A percentile compares a stretch with the other conserved stretches of the same genome.
Conservation (phyloP, 2,113 vertebrate species). For the Garra rufa region DNA sequence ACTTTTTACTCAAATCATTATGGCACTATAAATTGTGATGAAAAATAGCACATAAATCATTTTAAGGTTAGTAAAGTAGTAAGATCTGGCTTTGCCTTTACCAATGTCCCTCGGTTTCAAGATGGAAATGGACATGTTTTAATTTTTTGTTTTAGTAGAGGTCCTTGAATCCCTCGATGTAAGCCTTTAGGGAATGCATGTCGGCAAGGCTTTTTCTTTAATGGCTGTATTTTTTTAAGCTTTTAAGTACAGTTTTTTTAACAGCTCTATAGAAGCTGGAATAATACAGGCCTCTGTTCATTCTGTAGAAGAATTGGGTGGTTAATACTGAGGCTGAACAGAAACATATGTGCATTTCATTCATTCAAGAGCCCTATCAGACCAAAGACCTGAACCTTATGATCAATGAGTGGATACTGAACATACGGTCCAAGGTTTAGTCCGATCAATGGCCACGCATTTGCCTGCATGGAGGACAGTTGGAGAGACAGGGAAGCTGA, state of each 20-base stretch:
- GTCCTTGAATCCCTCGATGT: background rate
- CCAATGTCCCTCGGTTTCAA: background rate
- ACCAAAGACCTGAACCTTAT: slow-evolving; percentile 38
- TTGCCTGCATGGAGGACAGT: slow-evolving; percentile 9
- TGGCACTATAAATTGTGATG: background rate
- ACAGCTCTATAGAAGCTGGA: slow-evolving; percentile 20
- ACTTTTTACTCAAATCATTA: background rate
- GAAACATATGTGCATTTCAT: slow-evolving; percentile 36
- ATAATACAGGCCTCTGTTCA: slow-evolving; percentile 27
- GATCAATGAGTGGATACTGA: slow-evolving; percentile 48
- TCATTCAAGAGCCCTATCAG: slow-evolving; percentile 48
- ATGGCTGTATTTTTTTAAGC: slow-evolving; percentile 8
- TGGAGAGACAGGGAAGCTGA: slow-evolving; percentile 16
- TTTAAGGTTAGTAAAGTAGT: background rate
- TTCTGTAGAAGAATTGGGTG: slow-evolving; percentile 33
- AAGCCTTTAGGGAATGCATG: slow-evolving; percentile 7
- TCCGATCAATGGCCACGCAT: slow-evolving; percentile 33
- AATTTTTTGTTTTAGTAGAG: background rate
- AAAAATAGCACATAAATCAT: background rate
- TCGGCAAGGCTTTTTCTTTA: slow-evolving; percentile 24
- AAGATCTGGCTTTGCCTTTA: background rate
- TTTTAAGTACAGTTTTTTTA: slow-evolving; percentile 32
- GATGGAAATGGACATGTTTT: background rate
- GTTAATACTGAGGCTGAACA: slow-evolving; percentile 40
- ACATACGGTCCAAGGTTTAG: slow-evolving; percentile 44